These are phyloP conservation scores for Ophonus ardosiacus DNA, from an alignment of 2,888 invertebrate species.

Conservation along the genomic window DNA sequence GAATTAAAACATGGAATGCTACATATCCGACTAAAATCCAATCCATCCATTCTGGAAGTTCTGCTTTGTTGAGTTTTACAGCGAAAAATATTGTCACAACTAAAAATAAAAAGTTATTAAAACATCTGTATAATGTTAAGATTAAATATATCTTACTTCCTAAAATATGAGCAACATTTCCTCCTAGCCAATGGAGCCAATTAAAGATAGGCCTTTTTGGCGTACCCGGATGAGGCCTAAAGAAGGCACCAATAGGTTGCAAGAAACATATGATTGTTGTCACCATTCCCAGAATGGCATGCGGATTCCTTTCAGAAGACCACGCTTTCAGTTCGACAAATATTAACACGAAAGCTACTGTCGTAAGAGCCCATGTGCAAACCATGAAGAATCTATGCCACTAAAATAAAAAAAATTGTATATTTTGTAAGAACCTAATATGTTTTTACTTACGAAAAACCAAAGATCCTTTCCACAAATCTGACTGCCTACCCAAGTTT, in stretches of 20 bases:
- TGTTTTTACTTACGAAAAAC: slow-evolving; percentile 87
- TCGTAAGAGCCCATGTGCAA: slow-evolving; percentile 87
- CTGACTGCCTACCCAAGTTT: slow-evolving; percentile 90
- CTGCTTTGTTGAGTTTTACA: slow-evolving; percentile 89
- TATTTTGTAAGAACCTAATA: not conserved
- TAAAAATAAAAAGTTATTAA: slow-evolving; percentile 72
- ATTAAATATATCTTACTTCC: slow-evolving; percentile 81
- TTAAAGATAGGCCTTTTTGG: slow-evolving; percentile 90
- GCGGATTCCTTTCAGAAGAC: slow-evolving; percentile 86
- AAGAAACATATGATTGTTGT: slow-evolving; percentile 89
- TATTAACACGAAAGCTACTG: slow-evolving; percentile 88
- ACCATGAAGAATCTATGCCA: slow-evolving; percentile 93
- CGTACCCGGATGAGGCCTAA: slow-evolving; percentile 91
- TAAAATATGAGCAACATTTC: slow-evolving; percentile 91
- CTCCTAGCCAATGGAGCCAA: slow-evolving; percentile 94
- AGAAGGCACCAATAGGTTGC: slow-evolving; percentile 91
- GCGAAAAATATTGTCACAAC: slow-evolving; percentile 97
- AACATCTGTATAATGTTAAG: not conserved
- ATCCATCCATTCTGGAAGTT: slow-evolving; percentile 90
- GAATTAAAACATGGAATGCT: slow-evolving; percentile 91
- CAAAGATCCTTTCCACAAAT: slow-evolving; percentile 93
- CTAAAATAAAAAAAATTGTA: slow-evolving; percentile 75
- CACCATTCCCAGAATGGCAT: slow-evolving; percentile 89
- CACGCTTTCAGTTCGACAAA: slow-evolving; percentile 88
- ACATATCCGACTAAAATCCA: slow-evolving; percentile 94